Percentiles rank a stretch among this genome's conserved stretches.
Evolutionary conservation across 2,797 vertebrate genomes (phyloP).

Genomic region (Cyclura pinguis): DNA sequence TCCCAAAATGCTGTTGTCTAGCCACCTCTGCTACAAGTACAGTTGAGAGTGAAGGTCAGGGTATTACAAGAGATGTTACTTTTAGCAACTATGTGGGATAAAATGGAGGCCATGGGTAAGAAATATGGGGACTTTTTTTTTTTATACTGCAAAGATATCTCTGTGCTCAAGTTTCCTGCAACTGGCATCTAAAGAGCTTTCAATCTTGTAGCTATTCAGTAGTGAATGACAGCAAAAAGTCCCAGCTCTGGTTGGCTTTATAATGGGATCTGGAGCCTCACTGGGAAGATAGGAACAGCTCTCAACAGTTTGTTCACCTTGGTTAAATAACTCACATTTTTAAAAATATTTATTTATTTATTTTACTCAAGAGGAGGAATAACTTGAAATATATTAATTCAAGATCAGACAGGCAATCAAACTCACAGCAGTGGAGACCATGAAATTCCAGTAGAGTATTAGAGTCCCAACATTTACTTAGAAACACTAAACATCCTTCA

Average conservation of each 20-base stretch:
- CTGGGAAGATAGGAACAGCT: neutral
- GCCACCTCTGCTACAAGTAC: neutral
- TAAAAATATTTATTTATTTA: neutral
- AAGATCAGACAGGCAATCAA: neutral
- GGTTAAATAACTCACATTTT: neutral
- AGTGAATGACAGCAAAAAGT: neutral
- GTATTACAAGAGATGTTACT: neutral
- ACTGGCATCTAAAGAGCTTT: neutral
- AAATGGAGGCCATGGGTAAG: neutral
- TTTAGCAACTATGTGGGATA: neutral
- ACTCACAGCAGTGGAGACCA: neutral
- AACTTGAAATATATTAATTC: neutral
- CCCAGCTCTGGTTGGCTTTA: neutral
- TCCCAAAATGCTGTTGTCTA: neutral
- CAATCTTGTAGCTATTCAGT: neutral
- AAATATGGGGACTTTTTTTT: neutral
- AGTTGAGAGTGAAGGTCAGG: neutral
- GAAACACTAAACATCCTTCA: neutral
- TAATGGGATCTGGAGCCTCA: neutral
- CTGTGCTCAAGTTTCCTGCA: neutral
- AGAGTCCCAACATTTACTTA: constrained; percentile 1
- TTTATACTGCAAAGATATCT: neutral
- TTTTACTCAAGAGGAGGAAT: neutral
- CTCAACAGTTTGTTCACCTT: neutral
- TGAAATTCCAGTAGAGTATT: neutral